Percentiles rank a stretch among this genome's conserved stretches.
Evolutionary conservation across 53 echinoderm and acorn worm genomes (phyloP).

Genomic region (Arbacia lixula): DNA sequence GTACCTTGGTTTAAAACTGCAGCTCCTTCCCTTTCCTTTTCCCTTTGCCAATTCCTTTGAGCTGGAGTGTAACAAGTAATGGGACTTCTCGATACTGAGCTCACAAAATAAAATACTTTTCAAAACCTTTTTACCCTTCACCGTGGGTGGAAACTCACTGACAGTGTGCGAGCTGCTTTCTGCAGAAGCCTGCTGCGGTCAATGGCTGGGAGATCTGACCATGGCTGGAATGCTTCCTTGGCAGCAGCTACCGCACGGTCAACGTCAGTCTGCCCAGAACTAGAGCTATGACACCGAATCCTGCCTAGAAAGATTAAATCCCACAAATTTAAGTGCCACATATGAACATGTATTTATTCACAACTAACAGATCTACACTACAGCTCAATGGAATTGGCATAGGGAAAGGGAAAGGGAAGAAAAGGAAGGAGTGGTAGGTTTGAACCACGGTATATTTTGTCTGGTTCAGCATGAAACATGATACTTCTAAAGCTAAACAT

Average conservation of each 20-base stretch:
- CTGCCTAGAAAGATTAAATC: constrained; percentile 70
- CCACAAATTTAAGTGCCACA: too few species aligned
- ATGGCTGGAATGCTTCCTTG: constrained; percentile 73
- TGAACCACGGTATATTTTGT: too few species aligned
- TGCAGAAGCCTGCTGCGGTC: constrained; percentile 78
- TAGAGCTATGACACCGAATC: constrained; percentile 70
- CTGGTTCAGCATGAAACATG: too few species aligned
- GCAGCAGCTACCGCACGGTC: constrained; percentile 75
- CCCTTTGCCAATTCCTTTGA: too few species aligned
- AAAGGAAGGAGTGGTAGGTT: not conserved
- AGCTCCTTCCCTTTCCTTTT: too few species aligned
- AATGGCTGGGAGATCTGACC: constrained; percentile 77
- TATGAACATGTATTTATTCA: not conserved
- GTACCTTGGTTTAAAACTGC: too few species aligned
- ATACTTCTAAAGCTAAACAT: too few species aligned
- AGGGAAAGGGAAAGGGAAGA: not conserved
- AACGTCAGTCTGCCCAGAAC: constrained; percentile 83
- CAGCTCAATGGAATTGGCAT: too few species aligned
- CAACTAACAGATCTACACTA: not conserved
- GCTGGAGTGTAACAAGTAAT: too few species aligned
- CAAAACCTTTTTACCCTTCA: too few species aligned
- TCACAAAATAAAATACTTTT: too few species aligned
- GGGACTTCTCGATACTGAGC: too few species aligned
- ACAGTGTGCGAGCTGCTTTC: constrained; percentile 65
- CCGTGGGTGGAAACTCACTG: constrained; percentile 66